Percentiles rank a stretch among this genome's conserved stretches.
Conservation (phyloP, 2,797 vertebrate genomes). For the Acanthornis magna region DNA sequence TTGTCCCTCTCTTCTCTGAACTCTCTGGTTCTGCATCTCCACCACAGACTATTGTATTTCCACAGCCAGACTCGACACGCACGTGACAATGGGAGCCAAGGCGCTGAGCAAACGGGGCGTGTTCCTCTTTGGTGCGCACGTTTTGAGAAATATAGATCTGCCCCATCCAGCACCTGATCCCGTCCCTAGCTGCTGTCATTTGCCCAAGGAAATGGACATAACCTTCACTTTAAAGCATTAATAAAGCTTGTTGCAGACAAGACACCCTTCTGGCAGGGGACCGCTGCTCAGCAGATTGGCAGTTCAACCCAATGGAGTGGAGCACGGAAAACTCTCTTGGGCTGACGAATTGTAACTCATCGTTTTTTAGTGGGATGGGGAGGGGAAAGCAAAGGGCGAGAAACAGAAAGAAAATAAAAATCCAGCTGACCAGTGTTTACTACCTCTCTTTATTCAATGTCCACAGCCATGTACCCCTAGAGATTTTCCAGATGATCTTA, state of each 20-base stretch:
- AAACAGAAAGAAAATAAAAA: background rate
- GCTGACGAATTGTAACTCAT: conserved; percentile 43
- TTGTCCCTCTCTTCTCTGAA: background rate
- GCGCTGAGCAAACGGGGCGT: background rate
- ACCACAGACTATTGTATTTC: background rate
- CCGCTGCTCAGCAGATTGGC: conserved; percentile 57
- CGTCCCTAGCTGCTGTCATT: conserved; percentile 73
- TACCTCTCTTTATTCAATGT: conserved; percentile 36
- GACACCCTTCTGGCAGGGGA: conserved; percentile 15
- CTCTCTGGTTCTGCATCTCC: background rate
- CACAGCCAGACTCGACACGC: background rate
- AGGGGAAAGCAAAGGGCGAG: background rate
- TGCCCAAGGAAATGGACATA: conserved; percentile 80
- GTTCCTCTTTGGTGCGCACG: background rate
- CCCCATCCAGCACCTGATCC: conserved; percentile 79
- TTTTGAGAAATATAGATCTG: conserved; percentile 50
- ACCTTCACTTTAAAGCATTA: conserved; percentile 75
- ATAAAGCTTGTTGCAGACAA: conserved; percentile 57
- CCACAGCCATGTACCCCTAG: conserved; percentile 65
- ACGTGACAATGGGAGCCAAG: background rate
- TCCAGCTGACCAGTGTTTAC: conserved; percentile 25
- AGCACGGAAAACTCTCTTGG: conserved; percentile 74
- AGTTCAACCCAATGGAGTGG: conserved; percentile 63
- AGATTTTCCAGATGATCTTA: conserved; percentile 77
- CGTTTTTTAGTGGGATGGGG: background rate